Percentiles rank a stretch among this genome's conserved stretches.
phyloP scores from a whole-genome alignment of 2,797 vertebrate genomes.

The Crenichthys baileyi region DNA sequence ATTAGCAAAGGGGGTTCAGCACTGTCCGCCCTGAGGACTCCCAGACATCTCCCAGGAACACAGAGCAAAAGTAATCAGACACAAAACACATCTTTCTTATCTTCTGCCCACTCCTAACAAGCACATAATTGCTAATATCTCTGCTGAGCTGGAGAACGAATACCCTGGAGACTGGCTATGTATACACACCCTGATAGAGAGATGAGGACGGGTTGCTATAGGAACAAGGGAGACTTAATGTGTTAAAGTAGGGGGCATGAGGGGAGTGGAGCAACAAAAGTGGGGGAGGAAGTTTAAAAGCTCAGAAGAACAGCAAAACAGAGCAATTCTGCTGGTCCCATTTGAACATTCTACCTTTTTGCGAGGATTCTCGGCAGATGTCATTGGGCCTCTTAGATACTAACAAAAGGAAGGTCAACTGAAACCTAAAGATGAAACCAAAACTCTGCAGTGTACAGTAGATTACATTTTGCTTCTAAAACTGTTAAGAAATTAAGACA shows the following conservation, averaged over 20 bases:
- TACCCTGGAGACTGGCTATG: conserved; percentile 73
- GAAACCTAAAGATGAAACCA: conserved; percentile 22
- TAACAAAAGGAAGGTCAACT: conserved; percentile 11
- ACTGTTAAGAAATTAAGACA: background rate
- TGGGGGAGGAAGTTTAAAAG: conserved; percentile 33
- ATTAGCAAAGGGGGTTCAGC: conserved; percentile 54
- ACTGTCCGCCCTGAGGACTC: conserved; percentile 53
- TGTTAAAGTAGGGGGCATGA: conserved; percentile 49
- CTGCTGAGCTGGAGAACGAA: conserved; percentile 70
- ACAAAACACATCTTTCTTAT: conserved; percentile 78
- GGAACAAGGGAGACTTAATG: conserved; percentile 72
- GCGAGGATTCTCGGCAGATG: conserved; percentile 13
- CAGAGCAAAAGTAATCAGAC: conserved; percentile 73
- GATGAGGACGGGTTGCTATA: conserved; percentile 72
- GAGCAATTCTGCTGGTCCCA: background rate
- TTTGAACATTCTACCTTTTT: conserved; percentile 21
- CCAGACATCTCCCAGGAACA: conserved; percentile 65
- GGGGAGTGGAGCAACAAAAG: conserved; percentile 17
- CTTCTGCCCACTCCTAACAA: conserved; percentile 76
- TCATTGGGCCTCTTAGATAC: conserved; percentile 28
- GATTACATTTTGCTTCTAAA: conserved; percentile 14
- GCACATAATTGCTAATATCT: conserved; percentile 84
- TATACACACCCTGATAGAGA: conserved; percentile 73
- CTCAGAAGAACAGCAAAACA: conserved; percentile 22
- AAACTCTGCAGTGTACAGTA: conserved; percentile 14